Base-by-base conservation (phyloP, 1,140 invertebrate species). In the Cecropterus lyciades region DNA sequence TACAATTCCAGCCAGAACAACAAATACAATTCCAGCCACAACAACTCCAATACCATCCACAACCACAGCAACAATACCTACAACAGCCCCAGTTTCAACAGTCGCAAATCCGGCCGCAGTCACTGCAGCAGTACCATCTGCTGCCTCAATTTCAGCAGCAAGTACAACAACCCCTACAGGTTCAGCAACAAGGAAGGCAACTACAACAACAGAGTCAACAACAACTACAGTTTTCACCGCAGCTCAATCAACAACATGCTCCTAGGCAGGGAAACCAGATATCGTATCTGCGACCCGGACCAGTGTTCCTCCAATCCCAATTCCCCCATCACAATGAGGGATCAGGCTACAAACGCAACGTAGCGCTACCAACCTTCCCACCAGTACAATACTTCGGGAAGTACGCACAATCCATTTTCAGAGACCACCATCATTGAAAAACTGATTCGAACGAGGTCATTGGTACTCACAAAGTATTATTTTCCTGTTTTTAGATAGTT, bases 381-480 rank as follows among this genome's bases (percentile, higher is more conserved):
- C 75, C 82, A 3, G 80, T 91, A 0, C 87, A 91, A 49, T 91
- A 87, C 63, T 87, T 88, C 33, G 87, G 85, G 0, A 88, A 89
- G 68, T 88, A 82, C 27, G 84, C 87, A 0, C 82, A 80, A 20
- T 79, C 78, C 0, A 73, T 87, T 10, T 83, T 86, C 51, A 67
- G 69, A 27, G 72, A 75, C 13, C 65, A 75, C 27, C 77, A 77
- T 59, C 82, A 79, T 70, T 72, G 27, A 30, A 66, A 73, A 48
- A n/a, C 11, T 43, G 11, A 57, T 24, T 10, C 40, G 4, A 2
- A 3, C 33, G 8, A 56, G 37, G 46, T 46, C 20, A 59, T 49
- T 49, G 33, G 30, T 63, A 49, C 56, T 15, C 11, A 27, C 42
- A 53, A 63, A 51, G 46, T 53, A 64, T 64, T 64, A 64, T 53